Base-by-base conservation (phyloP, 1,140 invertebrate genomes). In the Aleiodes sp. region DNA sequence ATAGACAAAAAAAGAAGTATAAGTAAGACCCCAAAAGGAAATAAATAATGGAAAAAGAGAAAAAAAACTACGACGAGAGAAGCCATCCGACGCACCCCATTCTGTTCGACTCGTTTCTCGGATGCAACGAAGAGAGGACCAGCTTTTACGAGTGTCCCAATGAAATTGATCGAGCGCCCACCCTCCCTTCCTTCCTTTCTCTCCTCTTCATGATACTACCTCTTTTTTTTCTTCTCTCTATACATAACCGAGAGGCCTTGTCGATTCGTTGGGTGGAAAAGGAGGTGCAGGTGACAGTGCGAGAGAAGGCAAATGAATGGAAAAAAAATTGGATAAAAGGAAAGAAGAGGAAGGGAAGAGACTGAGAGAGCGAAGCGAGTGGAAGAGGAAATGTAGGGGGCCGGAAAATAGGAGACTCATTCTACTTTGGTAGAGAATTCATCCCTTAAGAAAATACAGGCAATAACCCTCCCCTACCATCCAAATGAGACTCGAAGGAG, bases 401-500 rank as follows among this genome's bases (percentile, higher is more conserved):
- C 21, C 60, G 41, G 52, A 66, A 63, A 37, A 65, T 62, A 31
- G 14, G 19, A 33, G 21, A 46, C 19, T 56, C 28, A 56, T 41
- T 76, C 63, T 66, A 69, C 46, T 59, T 28, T 35, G 21, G 39
- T 73, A 68, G 71, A 76, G 74, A 80, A 80, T 82, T 82, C 76
- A 84, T 84, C 80, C 78, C 78, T 83, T 80, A 83, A 83, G 80
- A 85, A 84, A 84, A 84, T 84, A 82, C 80, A 83, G 78, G 80
- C 80, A 84, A 84, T 84, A 85, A 84, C 81, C 78, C 78, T 82
- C 77, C 81, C 74, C 76, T 76, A 75, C 77, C 67, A 60, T 65
- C 68, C 60, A 69, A 70, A 72, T 26, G 61, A 63, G 61, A 63
- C 35, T 41, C 2, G 28, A 68, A 39, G 35, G 69, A 31, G 46